Conservation (phyloP, 2,888 invertebrate genomes). For the Nephrocerus scutellatus region DNA sequence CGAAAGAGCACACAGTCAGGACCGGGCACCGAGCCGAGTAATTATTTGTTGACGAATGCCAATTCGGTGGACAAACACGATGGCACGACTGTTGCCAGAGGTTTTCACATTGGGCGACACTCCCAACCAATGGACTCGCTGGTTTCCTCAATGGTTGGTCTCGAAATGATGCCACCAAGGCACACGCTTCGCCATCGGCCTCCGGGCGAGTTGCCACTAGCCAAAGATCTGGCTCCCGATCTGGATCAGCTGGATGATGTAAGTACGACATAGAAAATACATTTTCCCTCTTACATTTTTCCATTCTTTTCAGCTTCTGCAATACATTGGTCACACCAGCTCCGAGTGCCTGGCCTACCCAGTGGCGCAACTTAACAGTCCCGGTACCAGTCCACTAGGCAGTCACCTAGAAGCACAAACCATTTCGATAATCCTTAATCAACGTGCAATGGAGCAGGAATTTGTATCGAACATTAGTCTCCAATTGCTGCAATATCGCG, state of each 20-base stretch:
- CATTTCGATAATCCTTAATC: constrained; percentile 76
- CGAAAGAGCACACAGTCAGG: constrained; percentile 23
- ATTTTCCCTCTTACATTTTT: constrained; percentile 11
- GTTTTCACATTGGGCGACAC: constrained; percentile 20
- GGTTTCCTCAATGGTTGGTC: constrained; percentile 39
- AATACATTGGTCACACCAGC: constrained; percentile 86
- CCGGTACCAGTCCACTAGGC: constrained; percentile 67
- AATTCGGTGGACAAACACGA: constrained; percentile 1
- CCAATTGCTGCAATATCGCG: constrained; percentile 18
- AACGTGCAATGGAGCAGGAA: constrained; percentile 76
- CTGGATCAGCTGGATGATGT: constrained; percentile 91
- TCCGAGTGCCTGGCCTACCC: constrained; percentile 69
- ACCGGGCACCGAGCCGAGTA: constrained; percentile 19
- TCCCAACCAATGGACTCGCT: constrained; percentile 35
- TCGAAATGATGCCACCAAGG: constrained; percentile 57
- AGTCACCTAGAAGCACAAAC: constrained; percentile 75
- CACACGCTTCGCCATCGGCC: constrained; percentile 66
- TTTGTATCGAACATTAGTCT: constrained; percentile 51
- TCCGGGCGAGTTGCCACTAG: constrained; percentile 70
- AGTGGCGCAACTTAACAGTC: constrained; percentile 69
- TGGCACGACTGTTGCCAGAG: constrained; percentile 10
- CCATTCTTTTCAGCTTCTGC: constrained; percentile 58
- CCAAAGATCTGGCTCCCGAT: constrained; percentile 74
- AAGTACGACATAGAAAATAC: constrained; percentile 38
- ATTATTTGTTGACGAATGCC: constrained; percentile 13